These are phyloP conservation scores for Syritta pipiens DNA, from an alignment of 2,888 invertebrate genomes.

Conservation along the genomic window DNA sequence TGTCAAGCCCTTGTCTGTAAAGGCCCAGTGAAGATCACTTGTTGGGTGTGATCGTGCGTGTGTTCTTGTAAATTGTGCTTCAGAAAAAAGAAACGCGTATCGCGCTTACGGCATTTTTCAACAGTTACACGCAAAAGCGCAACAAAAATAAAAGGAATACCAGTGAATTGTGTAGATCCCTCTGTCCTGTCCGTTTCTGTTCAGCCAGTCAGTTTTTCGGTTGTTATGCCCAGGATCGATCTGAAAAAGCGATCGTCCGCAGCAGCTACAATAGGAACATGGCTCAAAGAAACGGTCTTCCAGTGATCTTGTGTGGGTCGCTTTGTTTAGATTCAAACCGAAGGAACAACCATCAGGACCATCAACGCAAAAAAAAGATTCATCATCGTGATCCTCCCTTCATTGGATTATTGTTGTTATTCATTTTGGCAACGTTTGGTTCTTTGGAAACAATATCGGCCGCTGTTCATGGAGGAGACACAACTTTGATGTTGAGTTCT, in stretches of 20 bases:
- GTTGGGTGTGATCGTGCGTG: slow-evolving; percentile 10
- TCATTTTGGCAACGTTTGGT: slow-evolving; percentile 42
- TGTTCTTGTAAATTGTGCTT: slow-evolving; percentile 24
- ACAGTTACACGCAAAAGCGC: slow-evolving; percentile 19
- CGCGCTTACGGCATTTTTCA: too few species aligned
- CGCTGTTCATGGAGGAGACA: slow-evolving; percentile 51
- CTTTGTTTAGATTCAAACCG: slow-evolving; percentile 21
- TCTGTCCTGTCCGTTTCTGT: neutral
- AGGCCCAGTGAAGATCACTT: slow-evolving; percentile 31
- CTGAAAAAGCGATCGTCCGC: slow-evolving; percentile 19
- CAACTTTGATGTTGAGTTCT: slow-evolving; percentile 60
- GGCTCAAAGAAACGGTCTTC: slow-evolving; percentile 43
- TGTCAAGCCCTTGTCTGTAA: slow-evolving; percentile 10
- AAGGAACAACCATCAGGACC: too few species aligned
- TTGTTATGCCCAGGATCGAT: slow-evolving; percentile 42
- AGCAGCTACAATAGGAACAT: slow-evolving; percentile 29
- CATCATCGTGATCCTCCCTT: slow-evolving; percentile 21
- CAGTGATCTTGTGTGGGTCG: slow-evolving; percentile 42
- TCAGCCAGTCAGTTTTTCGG: neutral
- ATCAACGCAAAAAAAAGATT: slow-evolving; percentile 33
- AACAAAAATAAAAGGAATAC: slow-evolving; percentile 50
- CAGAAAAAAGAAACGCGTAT: too few species aligned
- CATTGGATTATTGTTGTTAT: slow-evolving; percentile 62
- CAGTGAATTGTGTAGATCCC: slow-evolving; percentile 21
- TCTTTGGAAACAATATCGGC: slow-evolving; percentile 50